Percentiles rank a stretch among this genome's conserved stretches.
Conservation (phyloP, 92 coral and sea anemone genomes). For the Pocillopora grandis region DNA sequence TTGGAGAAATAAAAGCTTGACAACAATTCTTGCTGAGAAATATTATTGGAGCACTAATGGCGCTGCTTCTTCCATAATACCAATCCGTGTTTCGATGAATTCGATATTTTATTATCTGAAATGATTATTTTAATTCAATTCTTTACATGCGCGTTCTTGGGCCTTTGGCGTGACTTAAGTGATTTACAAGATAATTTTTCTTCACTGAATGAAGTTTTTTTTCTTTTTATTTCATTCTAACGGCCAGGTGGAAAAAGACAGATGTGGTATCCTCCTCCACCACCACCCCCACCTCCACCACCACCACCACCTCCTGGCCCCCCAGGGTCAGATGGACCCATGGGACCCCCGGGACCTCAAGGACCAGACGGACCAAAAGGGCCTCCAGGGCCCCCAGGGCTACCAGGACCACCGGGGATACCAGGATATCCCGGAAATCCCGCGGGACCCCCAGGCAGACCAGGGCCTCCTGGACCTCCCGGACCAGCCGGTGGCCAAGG, state of each 20-base stretch:
- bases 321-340: constrained; percentile 94
- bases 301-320: constrained; percentile 97
- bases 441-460: constrained; percentile 97
- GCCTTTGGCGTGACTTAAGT: no score
- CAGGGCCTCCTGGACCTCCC: constrained; percentile 96
- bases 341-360: constrained; percentile 90
- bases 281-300: constrained; percentile 92
- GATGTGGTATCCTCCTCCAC: constrained; percentile 53
- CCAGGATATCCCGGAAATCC: constrained; percentile 96
- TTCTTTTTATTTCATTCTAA: background rate
- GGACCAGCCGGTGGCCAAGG: constrained; percentile 95
- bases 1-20: no score
- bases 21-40: no score
- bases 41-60: no score
- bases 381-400: constrained; percentile 97
- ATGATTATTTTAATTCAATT: no score
- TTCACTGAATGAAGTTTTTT: background rate
- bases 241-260: constrained; percentile 39
- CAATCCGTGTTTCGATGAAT: no score
- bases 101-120: no score
- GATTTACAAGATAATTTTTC: background rate
- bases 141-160: no score
- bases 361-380: constrained; percentile 99
- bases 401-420: constrained; percentile 94
- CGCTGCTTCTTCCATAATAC: no score